phyloP scores from a whole-genome alignment of 2,888 invertebrate genomes.

The Nesidiocoris tenuis region DNA sequence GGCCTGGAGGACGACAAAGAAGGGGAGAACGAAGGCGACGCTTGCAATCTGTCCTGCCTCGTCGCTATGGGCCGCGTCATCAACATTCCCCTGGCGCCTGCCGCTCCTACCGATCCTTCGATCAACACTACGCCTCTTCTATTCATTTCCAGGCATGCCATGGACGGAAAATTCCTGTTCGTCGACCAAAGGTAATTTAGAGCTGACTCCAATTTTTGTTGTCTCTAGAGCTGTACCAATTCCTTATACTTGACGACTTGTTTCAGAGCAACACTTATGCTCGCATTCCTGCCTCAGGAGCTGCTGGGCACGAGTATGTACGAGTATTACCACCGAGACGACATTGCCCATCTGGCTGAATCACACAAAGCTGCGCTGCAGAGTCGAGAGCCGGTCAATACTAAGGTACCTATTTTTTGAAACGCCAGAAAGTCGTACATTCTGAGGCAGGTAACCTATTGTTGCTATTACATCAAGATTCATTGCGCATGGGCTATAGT shows the following conservation, averaged over 20 bases:
- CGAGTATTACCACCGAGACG: conserved; percentile 84
- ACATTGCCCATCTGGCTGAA: conserved; percentile 75
- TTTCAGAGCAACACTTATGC: conserved; percentile 75
- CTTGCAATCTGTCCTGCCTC: conserved; percentile 77
- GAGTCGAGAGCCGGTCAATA: conserved; percentile 63
- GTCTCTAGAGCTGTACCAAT: too few species aligned
- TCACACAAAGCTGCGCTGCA: conserved; percentile 78
- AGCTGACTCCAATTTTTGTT: too few species aligned
- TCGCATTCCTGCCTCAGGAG: conserved; percentile 92
- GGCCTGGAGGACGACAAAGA: conserved; percentile 70
- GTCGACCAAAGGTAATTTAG: conserved; percentile 89
- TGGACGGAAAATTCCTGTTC: conserved; percentile 89
- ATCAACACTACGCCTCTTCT: conserved; percentile 64
- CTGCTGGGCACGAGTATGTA: conserved; percentile 88
- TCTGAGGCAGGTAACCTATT: too few species aligned
- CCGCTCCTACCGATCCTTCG: conserved; percentile 50
- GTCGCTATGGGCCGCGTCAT: conserved; percentile 82
- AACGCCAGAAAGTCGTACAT: too few species aligned
- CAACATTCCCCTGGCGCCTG: conserved; percentile 55
- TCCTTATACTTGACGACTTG: not conserved
- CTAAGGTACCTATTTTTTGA: conserved; percentile 56
- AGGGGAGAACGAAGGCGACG: conserved; percentile 57
- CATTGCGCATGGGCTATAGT: too few species aligned
- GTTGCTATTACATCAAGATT: too few species aligned
- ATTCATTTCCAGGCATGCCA: conserved; percentile 80